A percentile compares a stretch with the other conserved stretches of the same genome.
Conservation (phyloP, 2,797 vertebrate genomes). For the Pampus argenteus region DNA sequence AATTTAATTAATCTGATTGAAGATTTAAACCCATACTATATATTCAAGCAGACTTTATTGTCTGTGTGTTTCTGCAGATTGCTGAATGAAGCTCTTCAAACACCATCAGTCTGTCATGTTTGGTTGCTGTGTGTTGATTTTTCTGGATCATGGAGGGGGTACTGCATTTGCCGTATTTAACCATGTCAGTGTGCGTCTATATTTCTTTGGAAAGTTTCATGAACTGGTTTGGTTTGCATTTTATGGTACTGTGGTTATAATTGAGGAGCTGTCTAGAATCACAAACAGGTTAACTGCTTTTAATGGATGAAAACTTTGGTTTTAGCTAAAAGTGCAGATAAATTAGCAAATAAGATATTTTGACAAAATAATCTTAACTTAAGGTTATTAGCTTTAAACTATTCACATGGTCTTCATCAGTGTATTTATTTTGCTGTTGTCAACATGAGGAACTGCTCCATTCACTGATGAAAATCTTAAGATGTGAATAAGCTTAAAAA, state of each 20-base stretch:
- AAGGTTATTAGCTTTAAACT: too few species aligned
- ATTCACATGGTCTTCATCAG: too few species aligned
- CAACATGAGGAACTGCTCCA: too few species aligned
- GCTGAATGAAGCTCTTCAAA: constrained; percentile 53
- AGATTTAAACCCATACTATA: too few species aligned
- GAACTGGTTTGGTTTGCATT: not conserved
- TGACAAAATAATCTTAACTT: too few species aligned
- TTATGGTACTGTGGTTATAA: too few species aligned
- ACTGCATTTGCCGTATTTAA: not conserved
- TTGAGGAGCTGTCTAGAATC: too few species aligned
- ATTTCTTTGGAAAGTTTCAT: not conserved
- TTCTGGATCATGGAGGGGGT: not conserved
- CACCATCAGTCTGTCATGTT: not conserved
- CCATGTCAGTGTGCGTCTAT: not conserved
- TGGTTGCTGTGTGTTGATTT: constrained; percentile 24
- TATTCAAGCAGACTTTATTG: not conserved
- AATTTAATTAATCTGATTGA: too few species aligned
- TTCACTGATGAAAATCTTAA: too few species aligned
- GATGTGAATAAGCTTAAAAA: too few species aligned
- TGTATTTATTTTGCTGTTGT: too few species aligned
- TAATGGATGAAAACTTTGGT: not conserved
- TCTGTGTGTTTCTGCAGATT: constrained; percentile 51
- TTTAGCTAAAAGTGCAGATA: not conserved
- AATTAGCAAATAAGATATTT: too few species aligned
- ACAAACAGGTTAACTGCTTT: not conserved